These are phyloP conservation scores for Bombus confusus DNA, from an alignment of 1,140 invertebrate species.

Conservation along the genomic window DNA sequence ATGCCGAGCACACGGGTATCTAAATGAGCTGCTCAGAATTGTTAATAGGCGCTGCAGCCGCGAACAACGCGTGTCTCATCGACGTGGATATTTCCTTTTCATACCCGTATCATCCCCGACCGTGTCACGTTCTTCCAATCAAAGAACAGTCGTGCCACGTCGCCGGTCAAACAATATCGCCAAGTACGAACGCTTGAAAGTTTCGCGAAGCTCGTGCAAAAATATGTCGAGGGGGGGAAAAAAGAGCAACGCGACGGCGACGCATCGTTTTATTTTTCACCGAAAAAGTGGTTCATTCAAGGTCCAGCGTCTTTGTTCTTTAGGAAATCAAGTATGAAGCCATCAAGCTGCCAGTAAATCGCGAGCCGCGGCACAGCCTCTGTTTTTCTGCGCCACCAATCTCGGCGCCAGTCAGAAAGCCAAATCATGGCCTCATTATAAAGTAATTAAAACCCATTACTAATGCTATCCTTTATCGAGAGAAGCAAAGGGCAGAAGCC, in stretches of 20 bases:
- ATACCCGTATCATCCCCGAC: neutral
- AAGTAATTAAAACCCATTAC: constrained; percentile 83
- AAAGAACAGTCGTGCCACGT: too few relatives aligned
- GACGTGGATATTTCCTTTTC: constrained; percentile 8
- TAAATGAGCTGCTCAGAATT: constrained; percentile 82
- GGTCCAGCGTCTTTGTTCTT: constrained; percentile 49
- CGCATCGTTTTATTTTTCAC: neutral
- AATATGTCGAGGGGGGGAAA: too few relatives aligned
- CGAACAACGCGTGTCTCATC: constrained; percentile 74
- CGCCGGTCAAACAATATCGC: neutral
- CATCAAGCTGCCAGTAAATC: constrained; percentile 67
- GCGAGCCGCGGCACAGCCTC: constrained; percentile 45
- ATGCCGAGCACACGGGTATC: constrained; percentile 61
- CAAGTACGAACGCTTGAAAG: neutral
- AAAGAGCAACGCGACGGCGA: neutral
- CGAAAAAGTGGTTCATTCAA: constrained; percentile 46
- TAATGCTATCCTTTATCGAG: constrained; percentile 81
- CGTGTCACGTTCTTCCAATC: neutral
- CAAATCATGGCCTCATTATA: constrained; percentile 81
- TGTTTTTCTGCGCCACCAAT: constrained; percentile 60
- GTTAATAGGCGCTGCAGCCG: constrained; percentile 75
- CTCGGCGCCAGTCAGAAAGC: constrained; percentile 76
- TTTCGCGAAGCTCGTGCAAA: neutral
- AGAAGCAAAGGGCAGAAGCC: constrained; percentile 73
- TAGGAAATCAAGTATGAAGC: constrained; percentile 66